phyloP scores from a whole-genome alignment of 1,140 invertebrate genomes.

The Argopecten irradians region DNA sequence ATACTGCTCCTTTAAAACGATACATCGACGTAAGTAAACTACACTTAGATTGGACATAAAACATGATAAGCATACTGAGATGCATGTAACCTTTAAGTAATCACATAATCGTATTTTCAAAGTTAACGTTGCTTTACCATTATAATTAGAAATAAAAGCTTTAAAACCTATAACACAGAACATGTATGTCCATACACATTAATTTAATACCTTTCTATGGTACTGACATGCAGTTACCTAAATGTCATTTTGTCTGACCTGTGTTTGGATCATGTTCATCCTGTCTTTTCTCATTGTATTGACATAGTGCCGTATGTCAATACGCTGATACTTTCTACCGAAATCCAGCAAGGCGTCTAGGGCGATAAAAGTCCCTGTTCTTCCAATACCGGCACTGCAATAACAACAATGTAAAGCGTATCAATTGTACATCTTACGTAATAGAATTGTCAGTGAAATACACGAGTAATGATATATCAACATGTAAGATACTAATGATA shows the following conservation, averaged over 20 bases:
- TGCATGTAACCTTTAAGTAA: background rate
- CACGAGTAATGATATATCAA: too few species aligned
- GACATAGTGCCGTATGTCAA: background rate
- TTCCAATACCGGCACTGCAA: slow-evolving; percentile 25
- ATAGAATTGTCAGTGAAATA: too few species aligned
- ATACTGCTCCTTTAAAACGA: slow-evolving; percentile 35
- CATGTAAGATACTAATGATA: too few species aligned
- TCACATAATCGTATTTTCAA: background rate
- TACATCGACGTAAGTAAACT: too few species aligned
- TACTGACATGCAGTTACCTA: background rate
- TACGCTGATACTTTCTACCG: background rate
- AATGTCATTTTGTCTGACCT: background rate
- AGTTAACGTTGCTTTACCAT: background rate
- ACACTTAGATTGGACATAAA: background rate
- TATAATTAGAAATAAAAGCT: background rate
- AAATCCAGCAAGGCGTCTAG: background rate
- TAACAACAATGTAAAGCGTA: background rate
- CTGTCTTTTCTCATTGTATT: slow-evolving; percentile 24
- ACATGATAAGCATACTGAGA: background rate
- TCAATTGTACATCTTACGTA: too few species aligned
- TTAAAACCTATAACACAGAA: background rate
- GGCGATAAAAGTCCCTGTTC: slow-evolving; percentile 26
- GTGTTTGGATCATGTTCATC: slow-evolving; percentile 32
- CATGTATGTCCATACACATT: background rate
- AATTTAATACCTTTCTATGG: background rate